These are phyloP conservation scores for Eupithecia vulgata DNA, from an alignment of 2,888 invertebrate species.

Conservation along the genomic window DNA sequence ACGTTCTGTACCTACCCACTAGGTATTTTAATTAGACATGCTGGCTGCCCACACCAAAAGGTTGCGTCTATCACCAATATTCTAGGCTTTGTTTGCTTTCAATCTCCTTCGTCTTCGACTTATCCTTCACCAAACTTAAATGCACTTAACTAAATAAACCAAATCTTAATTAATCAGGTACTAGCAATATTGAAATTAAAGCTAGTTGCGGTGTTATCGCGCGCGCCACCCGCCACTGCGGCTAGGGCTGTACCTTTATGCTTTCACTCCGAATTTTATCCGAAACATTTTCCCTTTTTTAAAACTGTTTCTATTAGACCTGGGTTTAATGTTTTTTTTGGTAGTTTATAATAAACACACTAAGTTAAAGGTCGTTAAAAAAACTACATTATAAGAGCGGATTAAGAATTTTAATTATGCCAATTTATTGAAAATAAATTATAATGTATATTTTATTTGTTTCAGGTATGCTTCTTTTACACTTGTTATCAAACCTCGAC, in stretches of 20 bases:
- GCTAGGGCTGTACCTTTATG: conserved; percentile 17
- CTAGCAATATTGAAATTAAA: conserved; percentile 46
- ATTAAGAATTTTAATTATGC: background rate
- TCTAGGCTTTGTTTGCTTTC: conserved; percentile 5
- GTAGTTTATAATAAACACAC: too few species aligned
- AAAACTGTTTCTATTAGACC: too few species aligned
- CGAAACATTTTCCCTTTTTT: background rate
- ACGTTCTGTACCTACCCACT: too few species aligned
- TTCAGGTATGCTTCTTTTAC: conserved; percentile 23
- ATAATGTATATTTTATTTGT: conserved; percentile 14
- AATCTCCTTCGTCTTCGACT: background rate
- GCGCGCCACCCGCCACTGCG: conserved; percentile 34
- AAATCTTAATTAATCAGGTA: conserved; percentile 47
- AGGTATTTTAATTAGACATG: background rate
- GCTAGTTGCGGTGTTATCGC: conserved; percentile 41
- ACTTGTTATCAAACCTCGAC: background rate
- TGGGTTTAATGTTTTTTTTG: too few species aligned
- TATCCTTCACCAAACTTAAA: conserved; percentile 15
- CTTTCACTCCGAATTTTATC: conserved; percentile 1
- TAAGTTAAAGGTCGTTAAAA: background rate
- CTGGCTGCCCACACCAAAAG: background rate
- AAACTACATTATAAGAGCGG: background rate
- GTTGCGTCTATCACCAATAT: background rate
- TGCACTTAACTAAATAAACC: conserved; percentile 33
- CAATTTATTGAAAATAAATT: background rate